These are phyloP conservation scores for Buathra laborator DNA, from an alignment of 2,888 invertebrate genomes.

Conservation along the genomic window DNA sequence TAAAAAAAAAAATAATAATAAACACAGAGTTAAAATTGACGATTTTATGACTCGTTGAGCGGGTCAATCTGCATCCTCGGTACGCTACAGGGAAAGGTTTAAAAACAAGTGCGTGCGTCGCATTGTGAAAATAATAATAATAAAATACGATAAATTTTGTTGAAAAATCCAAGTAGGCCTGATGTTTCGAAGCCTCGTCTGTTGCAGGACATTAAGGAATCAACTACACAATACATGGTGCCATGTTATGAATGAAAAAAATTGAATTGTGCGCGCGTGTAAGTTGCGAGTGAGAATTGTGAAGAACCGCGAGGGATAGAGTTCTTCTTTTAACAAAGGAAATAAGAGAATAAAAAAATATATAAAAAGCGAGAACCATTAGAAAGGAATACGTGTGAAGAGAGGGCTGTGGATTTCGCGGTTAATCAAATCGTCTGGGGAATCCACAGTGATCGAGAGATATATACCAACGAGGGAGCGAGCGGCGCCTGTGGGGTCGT, in stretches of 20 bases:
- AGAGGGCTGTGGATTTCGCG: constrained; percentile 35
- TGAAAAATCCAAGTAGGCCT: not conserved
- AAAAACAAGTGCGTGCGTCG: not conserved
- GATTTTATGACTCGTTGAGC: not conserved
- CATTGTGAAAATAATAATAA: not conserved
- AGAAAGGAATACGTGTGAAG: constrained; percentile 48
- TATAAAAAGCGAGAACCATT: constrained; percentile 17
- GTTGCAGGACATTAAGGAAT: not conserved
- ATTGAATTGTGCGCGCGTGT: constrained; percentile 3
- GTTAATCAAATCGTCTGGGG: constrained; percentile 59
- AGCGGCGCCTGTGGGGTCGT: constrained; percentile 55
- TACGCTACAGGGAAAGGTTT: not conserved
- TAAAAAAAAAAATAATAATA: not conserved
- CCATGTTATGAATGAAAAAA: not conserved
- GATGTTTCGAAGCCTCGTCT: no score
- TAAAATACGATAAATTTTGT: not conserved
- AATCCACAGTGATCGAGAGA: constrained; percentile 62
- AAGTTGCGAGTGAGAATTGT: not conserved
- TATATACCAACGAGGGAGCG: constrained; percentile 31
- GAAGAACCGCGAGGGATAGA: not conserved
- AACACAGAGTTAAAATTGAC: not conserved
- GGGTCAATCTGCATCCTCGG: not conserved
- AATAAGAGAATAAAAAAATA: constrained; percentile 5
- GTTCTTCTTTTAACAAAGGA: not conserved
- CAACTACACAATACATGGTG: not conserved